These are phyloP conservation scores for Mythimna albipuncta DNA, from an alignment of 2,888 invertebrate species.

Conservation along the genomic window DNA sequence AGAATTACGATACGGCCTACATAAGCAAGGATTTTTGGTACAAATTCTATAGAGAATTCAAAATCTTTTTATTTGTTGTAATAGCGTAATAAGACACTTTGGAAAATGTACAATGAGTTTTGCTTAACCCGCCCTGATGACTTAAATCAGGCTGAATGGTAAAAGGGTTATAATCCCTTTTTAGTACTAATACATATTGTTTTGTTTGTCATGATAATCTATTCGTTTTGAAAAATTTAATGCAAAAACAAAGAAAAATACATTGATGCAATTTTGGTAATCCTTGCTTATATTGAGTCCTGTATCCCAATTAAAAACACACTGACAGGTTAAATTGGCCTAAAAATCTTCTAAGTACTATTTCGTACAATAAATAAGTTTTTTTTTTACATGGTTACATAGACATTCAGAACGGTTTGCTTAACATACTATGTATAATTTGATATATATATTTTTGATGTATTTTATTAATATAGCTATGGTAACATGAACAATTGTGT, in stretches of 20 bases:
- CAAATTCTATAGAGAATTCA: neutral
- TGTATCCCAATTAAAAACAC: slow-evolving; percentile 26
- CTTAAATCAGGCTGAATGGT: neutral
- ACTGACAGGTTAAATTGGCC: slow-evolving; percentile 54
- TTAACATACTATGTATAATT: slow-evolving; percentile 24
- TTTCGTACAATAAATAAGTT: slow-evolving; percentile 57
- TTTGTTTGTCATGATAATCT: slow-evolving; percentile 9
- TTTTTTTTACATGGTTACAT: slow-evolving; percentile 37
- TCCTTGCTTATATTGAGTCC: slow-evolving; percentile 27
- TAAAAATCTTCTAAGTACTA: slow-evolving; percentile 61
- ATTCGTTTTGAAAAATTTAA: neutral
- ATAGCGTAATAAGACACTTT: neutral
- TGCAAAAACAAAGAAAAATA: too few relatives aligned
- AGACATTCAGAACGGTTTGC: slow-evolving; percentile 44
- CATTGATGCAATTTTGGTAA: neutral
- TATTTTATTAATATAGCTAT: slow-evolving; percentile 38
- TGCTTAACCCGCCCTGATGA: neutral
- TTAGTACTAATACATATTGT: neutral
- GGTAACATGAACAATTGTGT: slow-evolving; percentile 49
- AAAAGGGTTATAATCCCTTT: neutral
- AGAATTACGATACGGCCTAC: neutral
- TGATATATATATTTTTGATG: slow-evolving; percentile 28
- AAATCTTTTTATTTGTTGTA: neutral
- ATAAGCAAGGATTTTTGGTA: slow-evolving; percentile 31
- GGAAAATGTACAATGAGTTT: neutral